Conservation (phyloP, 2,888 invertebrate species). For the Caprella mutica region DNA sequence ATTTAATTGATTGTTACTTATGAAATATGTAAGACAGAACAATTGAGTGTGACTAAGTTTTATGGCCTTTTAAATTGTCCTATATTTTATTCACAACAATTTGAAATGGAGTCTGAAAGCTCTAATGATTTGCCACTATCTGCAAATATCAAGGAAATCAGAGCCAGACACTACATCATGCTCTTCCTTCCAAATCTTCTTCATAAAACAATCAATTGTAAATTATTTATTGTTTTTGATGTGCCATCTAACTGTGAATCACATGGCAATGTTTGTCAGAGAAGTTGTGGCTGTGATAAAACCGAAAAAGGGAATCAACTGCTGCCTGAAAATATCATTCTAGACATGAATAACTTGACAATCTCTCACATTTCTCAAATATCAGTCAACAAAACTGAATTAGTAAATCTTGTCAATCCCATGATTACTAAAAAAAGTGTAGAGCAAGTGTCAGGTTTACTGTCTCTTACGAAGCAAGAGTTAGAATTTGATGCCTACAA, state of each 20-base stretch:
- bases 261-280: constrained; percentile 5
- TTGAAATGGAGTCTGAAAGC: no score
- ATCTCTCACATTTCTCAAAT: constrained; percentile 26
- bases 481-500: constrained; percentile 14
- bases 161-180: constrained; percentile 37
- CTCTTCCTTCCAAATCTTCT: constrained; percentile 35
- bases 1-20: no score
- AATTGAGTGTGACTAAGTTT: no score
- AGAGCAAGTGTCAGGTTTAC: constrained; percentile 2
- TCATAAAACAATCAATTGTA: constrained; percentile 33
- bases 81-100: no score
- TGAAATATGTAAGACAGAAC: no score
- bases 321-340: not conserved
- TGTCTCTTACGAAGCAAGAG: not conserved
- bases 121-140: constrained; percentile 24
- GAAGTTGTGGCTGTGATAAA: constrained; percentile 14
- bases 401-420: constrained; percentile 12
- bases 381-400: not conserved
- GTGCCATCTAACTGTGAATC: constrained; percentile 15
- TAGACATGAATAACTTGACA: constrained; percentile 16
- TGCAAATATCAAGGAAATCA: constrained; percentile 36
- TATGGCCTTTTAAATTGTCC: no score
- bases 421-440: not conserved
- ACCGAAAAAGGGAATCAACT: not conserved
- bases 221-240: constrained; percentile 35